phyloP scores from a whole-genome alignment of 2,888 invertebrate species.

The Lithophane semibrunnea region DNA sequence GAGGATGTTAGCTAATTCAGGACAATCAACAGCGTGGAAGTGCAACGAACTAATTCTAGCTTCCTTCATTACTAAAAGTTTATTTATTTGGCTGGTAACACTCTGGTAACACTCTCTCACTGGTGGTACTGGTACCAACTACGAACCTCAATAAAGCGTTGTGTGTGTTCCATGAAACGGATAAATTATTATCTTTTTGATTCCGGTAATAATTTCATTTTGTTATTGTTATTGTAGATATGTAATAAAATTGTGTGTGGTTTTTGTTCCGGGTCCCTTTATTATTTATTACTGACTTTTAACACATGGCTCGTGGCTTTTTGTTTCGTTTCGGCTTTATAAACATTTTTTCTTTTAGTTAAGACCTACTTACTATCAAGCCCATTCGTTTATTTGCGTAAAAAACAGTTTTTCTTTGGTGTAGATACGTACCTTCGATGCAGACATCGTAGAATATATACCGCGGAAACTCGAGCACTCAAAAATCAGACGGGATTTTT shows the following conservation, averaged over 20 bases:
- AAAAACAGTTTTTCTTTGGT: neutral
- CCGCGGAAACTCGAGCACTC: neutral
- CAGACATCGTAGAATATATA: no score
- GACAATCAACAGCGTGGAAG: constrained; percentile 86
- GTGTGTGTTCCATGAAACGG: constrained; percentile 61
- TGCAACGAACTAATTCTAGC: constrained; percentile 84
- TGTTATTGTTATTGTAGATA: constrained; percentile 52
- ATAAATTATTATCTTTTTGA: constrained; percentile 59
- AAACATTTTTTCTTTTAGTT: neutral
- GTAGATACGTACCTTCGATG: neutral
- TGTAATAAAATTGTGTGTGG: constrained; percentile 53
- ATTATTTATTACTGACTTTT: constrained; percentile 43
- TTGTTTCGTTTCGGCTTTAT: constrained; percentile 13
- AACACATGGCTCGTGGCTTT: constrained; percentile 45
- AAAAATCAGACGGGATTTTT: neutral
- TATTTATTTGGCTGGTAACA: constrained; percentile 57
- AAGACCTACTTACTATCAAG: neutral
- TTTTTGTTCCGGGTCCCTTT: constrained; percentile 45
- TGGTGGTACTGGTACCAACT: neutral
- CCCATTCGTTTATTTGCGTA: neutral
- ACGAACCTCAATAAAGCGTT: constrained; percentile 41
- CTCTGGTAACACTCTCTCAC: no score
- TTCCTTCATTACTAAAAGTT: constrained; percentile 69
- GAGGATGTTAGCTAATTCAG: constrained; percentile 83
- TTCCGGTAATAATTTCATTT: constrained; percentile 56